phyloP scores from a whole-genome alignment of 2,888 invertebrate species.

The Thumatha senex region DNA sequence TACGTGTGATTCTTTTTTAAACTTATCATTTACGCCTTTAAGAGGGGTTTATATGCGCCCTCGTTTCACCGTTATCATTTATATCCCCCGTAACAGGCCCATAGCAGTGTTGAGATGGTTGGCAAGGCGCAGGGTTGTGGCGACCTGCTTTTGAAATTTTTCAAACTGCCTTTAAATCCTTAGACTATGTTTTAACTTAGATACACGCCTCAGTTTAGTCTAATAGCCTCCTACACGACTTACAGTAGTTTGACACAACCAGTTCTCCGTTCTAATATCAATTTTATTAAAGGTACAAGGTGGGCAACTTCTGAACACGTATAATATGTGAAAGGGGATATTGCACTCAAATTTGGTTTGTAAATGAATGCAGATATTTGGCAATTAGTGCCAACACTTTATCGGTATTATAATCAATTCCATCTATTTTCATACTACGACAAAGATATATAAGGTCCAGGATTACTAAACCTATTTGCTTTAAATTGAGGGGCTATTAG shows the following conservation, averaged over 20 bases:
- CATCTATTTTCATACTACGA: background rate
- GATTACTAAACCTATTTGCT: background rate
- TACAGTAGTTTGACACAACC: background rate
- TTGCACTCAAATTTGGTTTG: slow-evolving; percentile 19
- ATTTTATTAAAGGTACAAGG: background rate
- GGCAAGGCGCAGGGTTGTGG: too few relatives aligned
- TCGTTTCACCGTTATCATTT: too few relatives aligned
- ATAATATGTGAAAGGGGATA: slow-evolving; percentile 2
- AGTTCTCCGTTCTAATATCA: slow-evolving; percentile 3
- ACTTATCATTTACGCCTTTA: too few relatives aligned
- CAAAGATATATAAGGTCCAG: background rate
- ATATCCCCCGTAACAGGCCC: too few relatives aligned
- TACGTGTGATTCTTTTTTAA: too few relatives aligned
- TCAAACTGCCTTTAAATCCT: too few relatives aligned
- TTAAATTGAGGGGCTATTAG: too few relatives aligned
- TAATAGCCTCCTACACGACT: background rate
- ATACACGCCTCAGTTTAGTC: too few relatives aligned
- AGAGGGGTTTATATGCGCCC: too few relatives aligned
- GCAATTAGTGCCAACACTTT: background rate
- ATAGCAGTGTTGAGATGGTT: too few relatives aligned
- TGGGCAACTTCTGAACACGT: slow-evolving; percentile 5
- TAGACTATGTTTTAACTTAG: too few relatives aligned
- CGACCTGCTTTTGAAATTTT: too few relatives aligned
- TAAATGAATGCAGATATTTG: slow-evolving; percentile 25
- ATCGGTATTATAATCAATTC: background rate